phyloP scores from a whole-genome alignment of 35 echinoderm and acorn worm genomes.

The Ophiothrix spiculata region DNA sequence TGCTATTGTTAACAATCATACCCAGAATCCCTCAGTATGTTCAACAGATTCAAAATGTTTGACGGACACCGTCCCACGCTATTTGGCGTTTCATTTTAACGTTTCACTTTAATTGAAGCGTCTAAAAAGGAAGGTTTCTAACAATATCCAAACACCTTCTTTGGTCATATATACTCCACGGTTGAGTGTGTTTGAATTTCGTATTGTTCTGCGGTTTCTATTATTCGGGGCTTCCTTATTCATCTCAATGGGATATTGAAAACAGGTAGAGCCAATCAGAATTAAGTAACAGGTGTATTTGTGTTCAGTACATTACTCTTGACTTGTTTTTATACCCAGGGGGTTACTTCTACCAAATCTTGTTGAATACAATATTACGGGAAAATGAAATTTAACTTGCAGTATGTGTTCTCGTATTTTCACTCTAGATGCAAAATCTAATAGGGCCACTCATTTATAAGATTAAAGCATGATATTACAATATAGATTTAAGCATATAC shows the following conservation, averaged over 20 bases:
- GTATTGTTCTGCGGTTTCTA: not conserved
- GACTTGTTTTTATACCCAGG: too few species aligned
- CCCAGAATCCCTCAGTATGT: not conserved
- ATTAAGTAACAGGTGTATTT: not conserved
- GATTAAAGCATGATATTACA: too few species aligned
- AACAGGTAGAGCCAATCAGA: not conserved
- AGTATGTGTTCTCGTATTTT: too few species aligned
- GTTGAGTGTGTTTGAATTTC: constrained; percentile 5
- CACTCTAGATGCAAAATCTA: too few species aligned
- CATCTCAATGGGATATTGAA: not conserved
- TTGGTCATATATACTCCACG: constrained; percentile 7
- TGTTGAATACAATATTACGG: too few species aligned
- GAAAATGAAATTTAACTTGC: too few species aligned
- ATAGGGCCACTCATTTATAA: too few species aligned
- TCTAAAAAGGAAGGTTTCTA: not conserved
- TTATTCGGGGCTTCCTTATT: not conserved
- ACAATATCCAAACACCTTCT: constrained; percentile 1
- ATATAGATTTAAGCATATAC: too few species aligned
- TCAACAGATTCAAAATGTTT: not conserved
- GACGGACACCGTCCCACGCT: not conserved
- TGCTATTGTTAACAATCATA: not conserved
- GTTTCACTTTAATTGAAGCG: not conserved
- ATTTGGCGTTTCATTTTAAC: not conserved
- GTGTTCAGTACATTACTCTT: too few species aligned
- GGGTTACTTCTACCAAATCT: too few species aligned